A percentile compares a stretch with the other conserved stretches of the same genome.
Evolutionary conservation across 1,140 invertebrate genomes (phyloP).

Genomic region (Ditylenchus dipsaci): DNA sequence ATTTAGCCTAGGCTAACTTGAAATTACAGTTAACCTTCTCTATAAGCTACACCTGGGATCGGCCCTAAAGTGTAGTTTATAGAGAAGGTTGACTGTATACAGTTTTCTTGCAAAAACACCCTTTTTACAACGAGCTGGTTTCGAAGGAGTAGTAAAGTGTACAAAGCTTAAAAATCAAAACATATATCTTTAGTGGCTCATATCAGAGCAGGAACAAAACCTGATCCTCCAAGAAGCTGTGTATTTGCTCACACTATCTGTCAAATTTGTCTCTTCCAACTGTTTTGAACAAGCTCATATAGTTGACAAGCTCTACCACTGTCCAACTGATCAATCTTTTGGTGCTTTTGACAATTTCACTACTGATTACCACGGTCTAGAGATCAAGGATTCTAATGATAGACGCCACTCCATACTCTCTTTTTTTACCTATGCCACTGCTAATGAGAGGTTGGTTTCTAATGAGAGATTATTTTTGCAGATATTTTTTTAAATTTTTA

Average conservation of each 20-base stretch:
- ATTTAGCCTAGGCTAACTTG: too few relatives aligned
- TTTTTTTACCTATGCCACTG: background rate
- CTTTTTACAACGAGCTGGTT: too few relatives aligned
- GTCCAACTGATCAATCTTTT: background rate
- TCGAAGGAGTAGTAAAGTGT: too few relatives aligned
- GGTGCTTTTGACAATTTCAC: background rate
- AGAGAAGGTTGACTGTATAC: too few relatives aligned
- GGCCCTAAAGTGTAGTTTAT: too few relatives aligned
- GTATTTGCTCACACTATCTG: slow-evolving; percentile 11
- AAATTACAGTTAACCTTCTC: too few relatives aligned
- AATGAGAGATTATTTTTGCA: background rate
- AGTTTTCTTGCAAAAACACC: too few relatives aligned
- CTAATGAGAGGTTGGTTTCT: background rate
- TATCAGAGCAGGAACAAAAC: slow-evolving; percentile 5
- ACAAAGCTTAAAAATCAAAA: too few relatives aligned
- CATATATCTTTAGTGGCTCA: slow-evolving; percentile 15
- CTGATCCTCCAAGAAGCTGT: slow-evolving; percentile 10
- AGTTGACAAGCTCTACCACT: slow-evolving; percentile 7
- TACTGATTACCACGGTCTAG: slow-evolving; percentile 2
- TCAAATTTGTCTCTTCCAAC: slow-evolving; percentile 13
- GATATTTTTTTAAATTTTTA: background rate
- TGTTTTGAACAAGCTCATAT: background rate
- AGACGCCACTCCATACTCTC: background rate
- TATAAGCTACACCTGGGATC: too few relatives aligned
- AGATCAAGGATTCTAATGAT: background rate